Evolutionary conservation across 2,797 vertebrate species (phyloP), one percentile per base, ranked within the genome.

Genomic region (Poecilia wingei): DNA sequence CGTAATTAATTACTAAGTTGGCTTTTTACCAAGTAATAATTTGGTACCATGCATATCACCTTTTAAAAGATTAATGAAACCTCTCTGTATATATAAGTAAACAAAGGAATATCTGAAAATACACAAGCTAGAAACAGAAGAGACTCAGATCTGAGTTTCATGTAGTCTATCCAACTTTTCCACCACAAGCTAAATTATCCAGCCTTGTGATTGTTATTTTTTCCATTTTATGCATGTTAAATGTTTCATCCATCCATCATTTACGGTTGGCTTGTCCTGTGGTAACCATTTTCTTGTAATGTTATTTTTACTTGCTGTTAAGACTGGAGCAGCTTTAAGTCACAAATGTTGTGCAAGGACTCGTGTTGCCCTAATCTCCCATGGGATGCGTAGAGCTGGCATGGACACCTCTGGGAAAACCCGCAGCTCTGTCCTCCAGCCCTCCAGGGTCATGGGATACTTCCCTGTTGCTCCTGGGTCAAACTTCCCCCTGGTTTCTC

Each of bases 361-460:
- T 82, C 89, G 80, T 74, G 89, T 91, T 75, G 71, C 75, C 77
- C 81, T 90, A 87, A 91, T 91, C 84, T 91, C 83, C 74, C 55
- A 72, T 81, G 75, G 77, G 77, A 84, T 83, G 88, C 77, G 88
- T 78, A 91, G 84, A 91, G 81, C 86, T 85, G 85, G 84, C 84
- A 88, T 76, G 81, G 81, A 75, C n/a, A 6, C 31, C 87, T 83
- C 76, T 82, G 85, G 69, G 85, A 88, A 87, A 28, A 76, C 86
- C 85, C 59, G 72, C 80, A 74, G 86, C 86, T 87, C 81, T 80
- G 84, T 31, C 53, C 79, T 86, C n/a, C 41, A 79, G 76, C 84
- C 79, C 61, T 31, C 14, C 10, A 7, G 87, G 91, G 90, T 94
- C 90, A 93, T 88, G 93, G 77, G 92, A 92, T 86, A 84, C 77